Evolutionary conservation across 1,140 invertebrate species (phyloP).

Genomic region (Drosophila truncata): DNA sequence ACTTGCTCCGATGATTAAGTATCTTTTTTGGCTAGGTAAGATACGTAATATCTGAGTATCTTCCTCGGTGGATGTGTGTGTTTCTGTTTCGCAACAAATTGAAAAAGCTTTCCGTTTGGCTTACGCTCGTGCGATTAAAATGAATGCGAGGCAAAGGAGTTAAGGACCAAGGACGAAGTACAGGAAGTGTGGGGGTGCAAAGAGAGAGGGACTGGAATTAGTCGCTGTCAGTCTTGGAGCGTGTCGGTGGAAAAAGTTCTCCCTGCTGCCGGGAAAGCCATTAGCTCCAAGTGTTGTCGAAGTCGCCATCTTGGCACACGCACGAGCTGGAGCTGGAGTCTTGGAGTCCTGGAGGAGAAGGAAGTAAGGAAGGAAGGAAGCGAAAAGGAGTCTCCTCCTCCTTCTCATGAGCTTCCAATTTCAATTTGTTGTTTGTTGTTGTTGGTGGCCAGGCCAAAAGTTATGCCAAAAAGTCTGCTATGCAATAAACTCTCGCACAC

Average conservation of each 20-base stretch:
- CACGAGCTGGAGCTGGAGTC: too few species aligned
- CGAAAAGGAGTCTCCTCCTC: neutral
- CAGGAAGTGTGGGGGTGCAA: neutral
- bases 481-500: slow-evolving; percentile 46
- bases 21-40: slow-evolving; percentile 48
- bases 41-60: slow-evolving; percentile 39
- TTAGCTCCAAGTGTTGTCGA: slow-evolving; percentile 76
- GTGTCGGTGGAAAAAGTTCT: slow-evolving; percentile 50
- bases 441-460: slow-evolving; percentile 59
- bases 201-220: slow-evolving; percentile 48
- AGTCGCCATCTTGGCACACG: slow-evolving; percentile 74
- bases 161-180: neutral
- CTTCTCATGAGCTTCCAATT: slow-evolving; percentile 52
- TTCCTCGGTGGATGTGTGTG: slow-evolving; percentile 1
- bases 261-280: slow-evolving; percentile 34
- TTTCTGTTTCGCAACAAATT: slow-evolving; percentile 60
- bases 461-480: slow-evolving; percentile 75
- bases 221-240: slow-evolving; percentile 67
- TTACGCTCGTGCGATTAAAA: slow-evolving; percentile 74
- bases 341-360: neutral
- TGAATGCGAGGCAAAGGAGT: slow-evolving; percentile 64
- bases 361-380: too few species aligned
- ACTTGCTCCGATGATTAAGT: slow-evolving; percentile 49
- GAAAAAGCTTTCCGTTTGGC: slow-evolving; percentile 80
- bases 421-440: slow-evolving; percentile 63